Evolutionary conservation across 2,888 invertebrate genomes (phyloP).

Genomic region (Tortrix viridana): DNA sequence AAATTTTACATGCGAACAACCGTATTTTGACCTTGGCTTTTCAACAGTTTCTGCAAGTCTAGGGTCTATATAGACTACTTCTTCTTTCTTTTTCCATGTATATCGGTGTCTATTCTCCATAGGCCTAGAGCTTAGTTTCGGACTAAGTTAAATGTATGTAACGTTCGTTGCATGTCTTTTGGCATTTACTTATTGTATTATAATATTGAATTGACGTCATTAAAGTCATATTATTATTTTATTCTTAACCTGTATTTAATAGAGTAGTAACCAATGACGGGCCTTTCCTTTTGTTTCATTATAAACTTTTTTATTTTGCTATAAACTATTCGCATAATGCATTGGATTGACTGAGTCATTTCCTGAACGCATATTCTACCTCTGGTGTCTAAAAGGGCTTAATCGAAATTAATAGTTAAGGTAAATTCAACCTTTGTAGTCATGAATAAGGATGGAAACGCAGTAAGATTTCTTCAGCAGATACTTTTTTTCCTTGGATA

Average conservation of each 20-base stretch:
- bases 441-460: too few relatives aligned
- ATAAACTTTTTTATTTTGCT: conserved; percentile 4
- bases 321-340: conserved; percentile 8
- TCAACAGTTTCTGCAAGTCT: not conserved
- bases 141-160: not conserved
- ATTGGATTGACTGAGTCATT: conserved; percentile 29
- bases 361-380: conserved; percentile 16
- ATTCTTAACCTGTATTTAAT: too few relatives aligned
- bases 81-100: not conserved
- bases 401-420: too few relatives aligned
- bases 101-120: not conserved
- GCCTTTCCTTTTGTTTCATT: conserved; percentile 15
- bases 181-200: too few relatives aligned
- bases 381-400: too few relatives aligned
- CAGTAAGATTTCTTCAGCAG: too few relatives aligned
- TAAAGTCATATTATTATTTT: too few relatives aligned
- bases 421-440: too few relatives aligned
- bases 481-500: too few relatives aligned
- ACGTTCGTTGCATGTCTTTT: not conserved
- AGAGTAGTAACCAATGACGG: not conserved
- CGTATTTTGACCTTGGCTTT: not conserved
- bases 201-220: too few relatives aligned
- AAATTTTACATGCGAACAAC: too few relatives aligned
- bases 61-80: too few relatives aligned
- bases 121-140: not conserved